Conservation (phyloP, 2,888 invertebrate genomes). For the Synergus umbraculus region DNA sequence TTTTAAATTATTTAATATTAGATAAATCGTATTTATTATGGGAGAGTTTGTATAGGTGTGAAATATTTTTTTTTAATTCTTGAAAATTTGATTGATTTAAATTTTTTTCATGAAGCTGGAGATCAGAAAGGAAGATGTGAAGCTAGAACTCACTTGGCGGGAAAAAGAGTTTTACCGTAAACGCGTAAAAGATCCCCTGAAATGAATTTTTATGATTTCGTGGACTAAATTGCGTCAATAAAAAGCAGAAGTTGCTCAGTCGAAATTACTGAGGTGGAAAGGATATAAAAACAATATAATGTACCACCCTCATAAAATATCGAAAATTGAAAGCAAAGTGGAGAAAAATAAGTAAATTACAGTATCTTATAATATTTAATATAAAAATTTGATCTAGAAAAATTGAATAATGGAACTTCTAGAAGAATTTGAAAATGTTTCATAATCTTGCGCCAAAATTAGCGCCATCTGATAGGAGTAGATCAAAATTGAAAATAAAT, state of each 20-base stretch:
- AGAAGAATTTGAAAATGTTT: neutral
- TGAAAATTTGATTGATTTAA: neutral
- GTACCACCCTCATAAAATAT: neutral
- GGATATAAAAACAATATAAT: slow-evolving; percentile 2
- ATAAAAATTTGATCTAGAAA: no score
- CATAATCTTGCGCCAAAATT: neutral
- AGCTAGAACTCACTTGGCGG: slow-evolving; percentile 7
- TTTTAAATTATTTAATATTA: neutral
- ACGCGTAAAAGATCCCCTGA: slow-evolving; percentile 12
- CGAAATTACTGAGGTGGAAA: neutral
- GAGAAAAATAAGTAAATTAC: no score
- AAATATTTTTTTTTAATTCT: neutral
- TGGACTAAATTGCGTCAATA: neutral
- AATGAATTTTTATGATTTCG: slow-evolving; percentile 20
- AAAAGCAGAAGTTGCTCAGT: neutral
- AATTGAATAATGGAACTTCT: neutral
- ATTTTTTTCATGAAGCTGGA: neutral
- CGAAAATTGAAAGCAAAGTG: neutral
- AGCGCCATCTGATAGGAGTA: neutral
- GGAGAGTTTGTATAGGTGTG: no score
- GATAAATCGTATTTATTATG: no score
- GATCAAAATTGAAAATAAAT: neutral
- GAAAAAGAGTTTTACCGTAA: slow-evolving; percentile 27
- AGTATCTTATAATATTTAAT: no score
- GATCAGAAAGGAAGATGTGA: neutral